Evolutionary conservation across 2,797 vertebrate genomes (phyloP).

Genomic region (Sebastes kiyomatsui): DNA sequence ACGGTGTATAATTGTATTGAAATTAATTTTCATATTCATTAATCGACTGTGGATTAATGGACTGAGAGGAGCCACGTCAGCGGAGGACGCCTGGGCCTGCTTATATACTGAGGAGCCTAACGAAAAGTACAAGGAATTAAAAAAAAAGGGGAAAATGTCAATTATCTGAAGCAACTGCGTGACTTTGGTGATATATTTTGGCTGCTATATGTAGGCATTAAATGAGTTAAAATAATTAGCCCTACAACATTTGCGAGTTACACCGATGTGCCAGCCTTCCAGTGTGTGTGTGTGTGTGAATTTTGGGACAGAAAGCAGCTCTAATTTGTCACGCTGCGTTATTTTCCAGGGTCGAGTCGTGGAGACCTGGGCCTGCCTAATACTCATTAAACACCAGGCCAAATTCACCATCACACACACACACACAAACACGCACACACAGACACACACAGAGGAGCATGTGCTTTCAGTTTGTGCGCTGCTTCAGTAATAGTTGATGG

Average conservation of each 20-base stretch:
- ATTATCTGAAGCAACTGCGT: not conserved
- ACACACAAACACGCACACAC: not conserved
- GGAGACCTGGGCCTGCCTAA: constrained; percentile 62
- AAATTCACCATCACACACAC: constrained; percentile 69
- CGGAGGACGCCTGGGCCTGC: not conserved
- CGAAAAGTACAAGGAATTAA: constrained; percentile 6
- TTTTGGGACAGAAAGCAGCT: constrained; percentile 51
- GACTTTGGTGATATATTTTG: constrained; percentile 15
- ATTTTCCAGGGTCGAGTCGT: constrained; percentile 72
- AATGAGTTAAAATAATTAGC: constrained; percentile 50
- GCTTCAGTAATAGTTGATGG: constrained; percentile 32
- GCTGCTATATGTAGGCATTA: constrained; percentile 25
- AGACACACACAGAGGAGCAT: not conserved
- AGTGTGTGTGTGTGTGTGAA: constrained; percentile 35
- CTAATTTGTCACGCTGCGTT: constrained; percentile 72
- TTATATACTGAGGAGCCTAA: not conserved
- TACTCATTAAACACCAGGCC: constrained; percentile 71
- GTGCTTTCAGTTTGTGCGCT: constrained; percentile 44
- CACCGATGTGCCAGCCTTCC: constrained; percentile 35
- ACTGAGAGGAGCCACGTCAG: constrained; percentile 33
- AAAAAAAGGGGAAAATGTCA: not conserved
- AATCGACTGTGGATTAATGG: not conserved
- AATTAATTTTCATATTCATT: not conserved
- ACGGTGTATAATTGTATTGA: not conserved
- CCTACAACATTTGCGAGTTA: constrained; percentile 12